Evolutionary conservation across 1,140 invertebrate species (phyloP).

Genomic region (Drosophila ogumai): DNA sequence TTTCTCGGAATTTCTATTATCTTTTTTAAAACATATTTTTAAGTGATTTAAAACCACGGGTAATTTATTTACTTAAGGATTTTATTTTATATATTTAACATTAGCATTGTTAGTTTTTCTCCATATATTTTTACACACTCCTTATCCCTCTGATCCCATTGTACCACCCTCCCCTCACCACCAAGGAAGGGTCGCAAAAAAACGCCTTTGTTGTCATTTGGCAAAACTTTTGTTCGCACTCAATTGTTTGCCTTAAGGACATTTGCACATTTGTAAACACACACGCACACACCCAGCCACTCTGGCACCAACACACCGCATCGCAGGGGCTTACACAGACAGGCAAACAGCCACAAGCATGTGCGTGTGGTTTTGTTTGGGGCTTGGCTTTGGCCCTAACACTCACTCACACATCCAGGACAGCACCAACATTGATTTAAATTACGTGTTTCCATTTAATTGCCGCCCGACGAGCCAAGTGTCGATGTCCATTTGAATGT

Average conservation of each 20-base stretch:
- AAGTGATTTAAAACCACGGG: no score
- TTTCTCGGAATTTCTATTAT: no score
- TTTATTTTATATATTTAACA: background rate
- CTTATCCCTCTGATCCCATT: slow-evolving; percentile 29
- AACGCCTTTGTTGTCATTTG: slow-evolving; percentile 74
- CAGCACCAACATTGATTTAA: slow-evolving; percentile 77
- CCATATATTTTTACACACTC: background rate
- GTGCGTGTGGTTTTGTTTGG: slow-evolving; percentile 79
- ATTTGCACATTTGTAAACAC: slow-evolving; percentile 82
- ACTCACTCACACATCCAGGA: slow-evolving; percentile 37
- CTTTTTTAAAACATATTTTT: no score
- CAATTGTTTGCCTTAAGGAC: slow-evolving; percentile 84
- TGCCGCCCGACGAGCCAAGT: slow-evolving; percentile 63
- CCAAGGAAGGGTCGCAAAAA: slow-evolving; percentile 32
- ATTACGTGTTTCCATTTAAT: slow-evolving; percentile 84
- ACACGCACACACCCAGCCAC: slow-evolving; percentile 56
- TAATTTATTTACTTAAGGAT: no score
- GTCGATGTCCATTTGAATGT: slow-evolving; percentile 65
- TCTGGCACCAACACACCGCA: slow-evolving; percentile 8
- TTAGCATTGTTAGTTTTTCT: background rate
- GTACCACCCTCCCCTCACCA: slow-evolving; percentile 23
- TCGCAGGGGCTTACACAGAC: slow-evolving; percentile 11
- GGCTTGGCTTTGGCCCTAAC: slow-evolving; percentile 73
- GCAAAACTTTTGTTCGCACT: slow-evolving; percentile 83
- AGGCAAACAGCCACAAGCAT: slow-evolving; percentile 65